Base-by-base conservation (phyloP, 2,113 vertebrate genomes). In the Anseranas semipalmata region DNA sequence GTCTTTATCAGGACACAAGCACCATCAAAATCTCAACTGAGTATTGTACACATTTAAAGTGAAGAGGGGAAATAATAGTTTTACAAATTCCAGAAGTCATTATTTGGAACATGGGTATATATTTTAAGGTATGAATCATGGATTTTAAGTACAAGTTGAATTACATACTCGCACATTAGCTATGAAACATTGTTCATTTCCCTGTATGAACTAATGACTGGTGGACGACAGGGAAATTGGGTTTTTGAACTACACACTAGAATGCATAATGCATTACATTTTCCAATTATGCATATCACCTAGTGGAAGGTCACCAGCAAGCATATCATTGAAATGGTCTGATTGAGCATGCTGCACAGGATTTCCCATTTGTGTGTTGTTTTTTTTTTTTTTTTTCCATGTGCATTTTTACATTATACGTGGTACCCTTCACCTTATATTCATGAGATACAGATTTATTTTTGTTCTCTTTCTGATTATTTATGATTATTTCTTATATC, bases 271-370 rank as follows among this genome's bases (percentile, higher is more conserved):
- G 27, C 62, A 93, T 79, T 87, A 45, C 22, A 70, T 76, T 97
- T 90, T 88, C 79, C 83, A 95, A 12, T 93, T 96, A 92, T 84
- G 70, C 58, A 93, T 95, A 95, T 97, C 94, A 95, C 55, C 81
- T 82, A 92, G 65, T 77, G n/a, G 81, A 96, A 97, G 92, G 93
- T 95, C 91, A 96, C 71, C 37, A 90, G 85, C 65, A 93, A 95
- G 9, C 43, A 62, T 70, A 86, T 84, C 56, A 67, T 45, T 92
- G 84, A 96, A 93, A 89, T 24, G 4, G 80, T 88, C 75, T 96
- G 75, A 90, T 74, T 93, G 78, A 89, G 58, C 56, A 92, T 93
- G 87, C 89, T 83, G 81, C 52, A 90, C 91, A 95, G 83, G 77
- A 94, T 93, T 97, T 93, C 78, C 58, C 50, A 58, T 93, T 89